phyloP scores from a whole-genome alignment of 2,113 vertebrate genomes.

The Vombatus ursinus region DNA sequence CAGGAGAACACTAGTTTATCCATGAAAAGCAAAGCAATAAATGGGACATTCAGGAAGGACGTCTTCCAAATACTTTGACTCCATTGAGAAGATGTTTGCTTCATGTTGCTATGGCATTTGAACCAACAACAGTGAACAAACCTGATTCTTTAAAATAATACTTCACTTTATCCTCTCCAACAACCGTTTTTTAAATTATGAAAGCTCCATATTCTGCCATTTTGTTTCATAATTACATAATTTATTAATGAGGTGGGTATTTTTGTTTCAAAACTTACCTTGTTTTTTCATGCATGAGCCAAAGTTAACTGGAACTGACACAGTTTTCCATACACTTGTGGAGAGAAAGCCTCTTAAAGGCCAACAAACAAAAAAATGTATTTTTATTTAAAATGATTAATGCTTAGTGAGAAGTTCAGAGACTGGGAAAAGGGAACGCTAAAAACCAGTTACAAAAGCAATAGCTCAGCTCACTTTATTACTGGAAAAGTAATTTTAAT shows the following conservation, averaged over 20 bases:
- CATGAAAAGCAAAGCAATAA: conserved; percentile 19
- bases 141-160: conserved; percentile 36
- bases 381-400: conserved; percentile 72
- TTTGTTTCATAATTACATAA: conserved; percentile 54
- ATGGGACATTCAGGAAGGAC: conserved; percentile 9
- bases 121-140: not conserved
- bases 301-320: conserved; percentile 42
- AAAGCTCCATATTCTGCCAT: conserved; percentile 51
- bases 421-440: conserved; percentile 42
- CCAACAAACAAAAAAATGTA: conserved; percentile 60
- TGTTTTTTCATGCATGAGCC: conserved; percentile 27
- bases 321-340: conserved; percentile 55
- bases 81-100: conserved; percentile 42
- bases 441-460: conserved; percentile 58
- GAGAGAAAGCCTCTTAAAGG: conserved; percentile 51
- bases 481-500: conserved; percentile 70
- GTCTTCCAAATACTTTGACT: not conserved
- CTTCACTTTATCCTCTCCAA: conserved; percentile 50
- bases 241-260: conserved; percentile 40
- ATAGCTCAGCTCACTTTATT: conserved; percentile 51
- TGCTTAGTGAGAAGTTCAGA: conserved; percentile 66
- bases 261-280: conserved; percentile 44
- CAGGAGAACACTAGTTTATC: conserved; percentile 6
- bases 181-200: conserved; percentile 58
- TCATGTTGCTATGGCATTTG: not conserved